Evolutionary conservation across 1,140 invertebrate genomes (phyloP).

Genomic region (Drosophila carrolli): DNA sequence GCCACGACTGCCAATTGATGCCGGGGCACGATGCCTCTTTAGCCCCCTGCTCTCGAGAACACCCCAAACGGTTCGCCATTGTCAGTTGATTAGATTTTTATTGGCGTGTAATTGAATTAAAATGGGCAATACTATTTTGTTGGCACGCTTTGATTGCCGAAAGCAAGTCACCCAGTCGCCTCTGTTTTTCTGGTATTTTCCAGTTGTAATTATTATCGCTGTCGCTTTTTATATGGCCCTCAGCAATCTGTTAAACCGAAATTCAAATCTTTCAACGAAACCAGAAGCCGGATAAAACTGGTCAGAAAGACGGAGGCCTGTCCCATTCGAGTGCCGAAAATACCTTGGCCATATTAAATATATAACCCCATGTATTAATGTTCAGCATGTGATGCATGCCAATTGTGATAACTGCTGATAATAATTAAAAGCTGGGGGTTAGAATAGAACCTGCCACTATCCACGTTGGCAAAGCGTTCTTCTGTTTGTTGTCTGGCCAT

Average conservation of each 20-base stretch:
- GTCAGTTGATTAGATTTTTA: slow-evolving; percentile 73
- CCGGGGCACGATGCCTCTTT: not conserved
- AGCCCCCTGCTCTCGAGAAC: not conserved
- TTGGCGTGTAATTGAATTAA: slow-evolving; percentile 78
- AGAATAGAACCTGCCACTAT: slow-evolving; percentile 3
- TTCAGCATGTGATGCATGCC: slow-evolving; percentile 22
- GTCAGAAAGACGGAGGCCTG: slow-evolving; percentile 33
- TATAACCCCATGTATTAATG: slow-evolving; percentile 9
- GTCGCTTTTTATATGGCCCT: slow-evolving; percentile 33
- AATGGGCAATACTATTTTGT: slow-evolving; percentile 71
- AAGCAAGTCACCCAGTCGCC: slow-evolving; percentile 37
- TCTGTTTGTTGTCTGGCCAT: slow-evolving; percentile 18
- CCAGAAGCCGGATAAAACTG: slow-evolving; percentile 15
- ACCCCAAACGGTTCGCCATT: slow-evolving; percentile 34
- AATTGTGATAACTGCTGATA: slow-evolving; percentile 34
- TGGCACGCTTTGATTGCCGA: slow-evolving; percentile 70
- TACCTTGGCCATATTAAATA: slow-evolving; percentile 3
- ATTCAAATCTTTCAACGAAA: slow-evolving; percentile 19
- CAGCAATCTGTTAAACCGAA: slow-evolving; percentile 18
- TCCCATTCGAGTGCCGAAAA: slow-evolving; percentile 4
- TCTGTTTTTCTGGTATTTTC: slow-evolving; percentile 75
- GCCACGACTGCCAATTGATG: slow-evolving; percentile 26
- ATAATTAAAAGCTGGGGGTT: slow-evolving; percentile 4
- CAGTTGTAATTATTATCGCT: slow-evolving; percentile 71
- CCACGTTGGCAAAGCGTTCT: slow-evolving; percentile 1